Base-by-base conservation (phyloP, 2,888 invertebrate genomes). In the Dryococelus australis region DNA sequence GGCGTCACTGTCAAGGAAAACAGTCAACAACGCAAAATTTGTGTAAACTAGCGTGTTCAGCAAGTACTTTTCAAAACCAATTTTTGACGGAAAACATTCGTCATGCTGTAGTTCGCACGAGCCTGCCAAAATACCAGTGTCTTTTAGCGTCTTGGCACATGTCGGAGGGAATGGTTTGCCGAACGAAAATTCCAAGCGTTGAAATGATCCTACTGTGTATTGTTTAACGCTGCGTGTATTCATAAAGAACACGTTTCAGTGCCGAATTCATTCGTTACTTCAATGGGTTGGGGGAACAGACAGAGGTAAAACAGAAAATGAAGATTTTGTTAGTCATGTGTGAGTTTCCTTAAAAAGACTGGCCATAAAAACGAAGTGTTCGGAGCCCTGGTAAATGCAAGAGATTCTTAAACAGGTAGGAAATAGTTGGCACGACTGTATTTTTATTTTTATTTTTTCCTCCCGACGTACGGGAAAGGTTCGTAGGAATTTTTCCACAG, bases 371-470 rank as follows among this genome's bases (percentile, higher is more conserved):
- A 51, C 51, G 51, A 51, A 8, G 65, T 65, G 65, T 65, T 24
- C 8, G 24, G 65, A 65, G 65, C n/a, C 51, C 24, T n/a, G 24
- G 8, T 20, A 65, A 65, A 65, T 20, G 16, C 35, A 65, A 65
- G 12, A 65, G 35, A 35, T 1, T 20, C 16, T 65, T 8, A n/a
- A 65, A 65, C 65, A 24, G 8, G 20, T 65, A 65, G 2, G 65
- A 65, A 65, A 65, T 65, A n/a, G n/a, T 10, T n/a, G n/a, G 65
- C 65, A n/a, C 65, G n/a, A 65, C 65, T 65, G 65, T 65, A 65
- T 16, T 6, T 65, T 65, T 13, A 65, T 5, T 5, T 65, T 65
- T 65, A 5, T 8, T 24, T 24, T n/a, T n/a, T n/a, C n/a, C n/a
- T n/a, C n/a, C n/a, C n/a, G 10, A 20, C 65, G 10, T 1, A 8